These are phyloP conservation scores for Fregetta grallaria DNA, from an alignment of 2,113 vertebrate species.

Conservation along the genomic window DNA sequence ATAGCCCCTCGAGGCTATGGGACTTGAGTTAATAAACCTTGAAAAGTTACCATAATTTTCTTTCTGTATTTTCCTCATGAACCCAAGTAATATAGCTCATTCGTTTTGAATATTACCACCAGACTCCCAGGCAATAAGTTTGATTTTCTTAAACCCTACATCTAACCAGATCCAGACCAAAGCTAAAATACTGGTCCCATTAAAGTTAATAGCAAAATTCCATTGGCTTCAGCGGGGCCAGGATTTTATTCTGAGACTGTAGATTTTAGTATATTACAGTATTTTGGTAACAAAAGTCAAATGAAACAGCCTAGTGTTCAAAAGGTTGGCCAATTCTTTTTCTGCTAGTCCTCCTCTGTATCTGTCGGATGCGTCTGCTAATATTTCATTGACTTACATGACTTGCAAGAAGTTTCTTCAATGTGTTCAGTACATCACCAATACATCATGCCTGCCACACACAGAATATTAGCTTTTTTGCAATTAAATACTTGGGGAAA, in stretches of 20 bases:
- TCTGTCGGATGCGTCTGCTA: not conserved
- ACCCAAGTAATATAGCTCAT: constrained; percentile 41
- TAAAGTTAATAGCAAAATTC: constrained; percentile 52
- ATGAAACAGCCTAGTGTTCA: not conserved
- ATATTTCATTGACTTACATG: not conserved
- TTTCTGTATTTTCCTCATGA: constrained; percentile 55
- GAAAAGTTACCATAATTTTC: constrained; percentile 57
- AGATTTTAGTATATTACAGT: not conserved
- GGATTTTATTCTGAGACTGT: constrained; percentile 1
- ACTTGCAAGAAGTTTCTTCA: not conserved
- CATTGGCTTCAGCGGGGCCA: not conserved
- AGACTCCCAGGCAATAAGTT: constrained; percentile 36
- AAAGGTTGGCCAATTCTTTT: not conserved
- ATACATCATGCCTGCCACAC: not conserved
- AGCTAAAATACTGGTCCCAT: not conserved
- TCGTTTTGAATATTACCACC: constrained; percentile 40
- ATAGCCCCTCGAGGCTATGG: constrained; percentile 1
- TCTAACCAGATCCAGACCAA: constrained; percentile 50
- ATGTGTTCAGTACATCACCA: not conserved
- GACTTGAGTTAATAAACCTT: constrained; percentile 66
- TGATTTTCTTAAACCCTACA: constrained; percentile 40
- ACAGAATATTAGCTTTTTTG: not conserved
- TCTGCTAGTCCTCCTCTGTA: not conserved
- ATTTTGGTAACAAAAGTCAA: not conserved
- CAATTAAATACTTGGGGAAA: not conserved